Conservation (phyloP, 2,888 invertebrate species). For the Octonoba sinensis region DNA sequence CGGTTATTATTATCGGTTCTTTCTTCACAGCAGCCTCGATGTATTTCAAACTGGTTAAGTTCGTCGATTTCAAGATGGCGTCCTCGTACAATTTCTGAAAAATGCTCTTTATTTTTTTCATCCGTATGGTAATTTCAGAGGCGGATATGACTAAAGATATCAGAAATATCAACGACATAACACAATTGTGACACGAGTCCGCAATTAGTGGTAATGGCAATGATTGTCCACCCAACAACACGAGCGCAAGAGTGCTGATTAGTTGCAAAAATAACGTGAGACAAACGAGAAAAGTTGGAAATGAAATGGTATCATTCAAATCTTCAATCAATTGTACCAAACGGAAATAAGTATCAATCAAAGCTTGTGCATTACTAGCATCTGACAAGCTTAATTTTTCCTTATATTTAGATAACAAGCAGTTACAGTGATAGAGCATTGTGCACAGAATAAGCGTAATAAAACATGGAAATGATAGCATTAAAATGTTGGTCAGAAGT, state of each 20-base stretch:
- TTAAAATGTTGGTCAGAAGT: neutral
- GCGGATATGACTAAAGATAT: neutral
- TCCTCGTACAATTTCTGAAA: constrained; percentile 11
- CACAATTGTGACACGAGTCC: neutral
- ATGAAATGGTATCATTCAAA: neutral
- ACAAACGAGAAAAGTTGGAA: constrained; percentile 3
- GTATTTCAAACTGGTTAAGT: neutral
- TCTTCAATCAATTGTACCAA: neutral
- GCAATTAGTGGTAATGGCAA: neutral
- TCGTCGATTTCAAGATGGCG: neutral
- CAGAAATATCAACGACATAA: neutral
- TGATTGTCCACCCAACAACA: neutral
- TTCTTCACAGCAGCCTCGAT: neutral
- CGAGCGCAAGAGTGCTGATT: neutral
- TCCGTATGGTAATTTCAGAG: neutral
- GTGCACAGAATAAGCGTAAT: neutral
- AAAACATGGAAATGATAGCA: neutral
- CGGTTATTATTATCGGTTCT: constrained; percentile 1
- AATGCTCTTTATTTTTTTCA: neutral
- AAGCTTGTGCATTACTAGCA: neutral
- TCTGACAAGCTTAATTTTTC: neutral
- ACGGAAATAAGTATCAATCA: neutral
- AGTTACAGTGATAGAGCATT: neutral
- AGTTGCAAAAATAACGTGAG: constrained; percentile 8
- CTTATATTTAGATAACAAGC: constrained; percentile 3